Percentiles rank a stretch among this genome's conserved stretches.
Conservation (phyloP, 2,113 vertebrate species). For the Nothocercus nigrocapillus region DNA sequence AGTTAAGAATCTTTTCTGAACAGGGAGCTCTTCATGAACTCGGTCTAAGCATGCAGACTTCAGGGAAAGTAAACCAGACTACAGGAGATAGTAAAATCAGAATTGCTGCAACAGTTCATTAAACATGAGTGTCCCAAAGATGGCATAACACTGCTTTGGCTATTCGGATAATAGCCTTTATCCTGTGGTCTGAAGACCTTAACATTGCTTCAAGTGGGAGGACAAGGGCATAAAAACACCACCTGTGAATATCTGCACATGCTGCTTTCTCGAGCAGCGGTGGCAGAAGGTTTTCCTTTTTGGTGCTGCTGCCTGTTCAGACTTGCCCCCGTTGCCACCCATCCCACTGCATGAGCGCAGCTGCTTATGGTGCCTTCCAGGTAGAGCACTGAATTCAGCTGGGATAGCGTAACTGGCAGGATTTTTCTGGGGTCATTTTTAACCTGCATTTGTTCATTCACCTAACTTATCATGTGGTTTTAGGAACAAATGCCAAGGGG, state of each 20-base stretch:
- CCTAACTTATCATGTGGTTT: background rate
- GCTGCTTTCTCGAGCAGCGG: background rate
- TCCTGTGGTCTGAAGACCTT: background rate
- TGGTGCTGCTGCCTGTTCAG: background rate
- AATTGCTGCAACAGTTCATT: background rate
- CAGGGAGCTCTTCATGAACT: background rate
- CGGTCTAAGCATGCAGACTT: background rate
- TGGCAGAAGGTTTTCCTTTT: slow-evolving; percentile 7
- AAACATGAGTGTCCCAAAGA: background rate
- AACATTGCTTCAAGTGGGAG: background rate
- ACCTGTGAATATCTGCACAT: background rate
- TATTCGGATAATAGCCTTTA: background rate
- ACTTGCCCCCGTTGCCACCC: background rate
- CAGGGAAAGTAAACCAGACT: background rate
- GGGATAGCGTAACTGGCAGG: background rate
- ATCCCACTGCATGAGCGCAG: background rate
- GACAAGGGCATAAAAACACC: background rate
- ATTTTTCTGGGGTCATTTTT: background rate
- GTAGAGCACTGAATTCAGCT: background rate
- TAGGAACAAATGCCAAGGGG: background rate
- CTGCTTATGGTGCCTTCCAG: background rate
- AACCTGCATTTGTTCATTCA: background rate
- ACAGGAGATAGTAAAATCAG: background rate
- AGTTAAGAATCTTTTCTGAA: background rate
- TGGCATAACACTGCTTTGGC: background rate